phyloP scores from a whole-genome alignment of 2,113 vertebrate genomes.

The Merops nubicus region DNA sequence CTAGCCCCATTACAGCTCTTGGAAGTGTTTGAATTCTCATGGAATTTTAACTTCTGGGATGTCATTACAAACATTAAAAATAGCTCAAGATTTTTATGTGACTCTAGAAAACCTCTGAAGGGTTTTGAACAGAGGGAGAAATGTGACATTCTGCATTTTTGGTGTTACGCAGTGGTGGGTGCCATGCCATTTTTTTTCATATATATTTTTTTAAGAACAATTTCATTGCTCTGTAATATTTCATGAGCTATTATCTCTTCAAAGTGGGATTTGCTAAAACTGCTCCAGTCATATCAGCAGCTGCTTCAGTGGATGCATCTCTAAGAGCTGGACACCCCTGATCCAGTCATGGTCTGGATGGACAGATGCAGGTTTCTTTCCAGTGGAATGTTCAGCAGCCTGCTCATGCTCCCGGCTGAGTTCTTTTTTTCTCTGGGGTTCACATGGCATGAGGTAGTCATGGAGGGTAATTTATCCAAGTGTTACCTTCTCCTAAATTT shows the following conservation, averaged over 20 bases:
- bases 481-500: not conserved
- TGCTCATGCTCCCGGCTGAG: not conserved
- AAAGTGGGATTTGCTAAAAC: not conserved
- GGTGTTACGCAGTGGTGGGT: not conserved
- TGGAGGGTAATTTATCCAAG: rapidly evolving
- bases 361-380: not conserved
- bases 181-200: not conserved
- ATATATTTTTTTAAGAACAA: too few species aligned
- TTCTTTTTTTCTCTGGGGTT: not conserved
- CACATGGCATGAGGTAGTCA: not conserved
- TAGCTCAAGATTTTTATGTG: not conserved
- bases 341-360: rapidly evolving
- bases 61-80: not conserved
- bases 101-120: not conserved
- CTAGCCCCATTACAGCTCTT: not conserved
- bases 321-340: not conserved
- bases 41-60: not conserved
- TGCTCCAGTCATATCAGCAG: not conserved
- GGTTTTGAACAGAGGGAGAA: not conserved
- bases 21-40: not conserved
- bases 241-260: not conserved
- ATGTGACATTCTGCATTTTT: not conserved
- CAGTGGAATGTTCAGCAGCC: not conserved
- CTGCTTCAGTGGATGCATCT: not conserved
- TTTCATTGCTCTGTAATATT: not conserved